Evolutionary conservation across 2,797 vertebrate species (phyloP).

Genomic region (Pyrocephalus nanus): DNA sequence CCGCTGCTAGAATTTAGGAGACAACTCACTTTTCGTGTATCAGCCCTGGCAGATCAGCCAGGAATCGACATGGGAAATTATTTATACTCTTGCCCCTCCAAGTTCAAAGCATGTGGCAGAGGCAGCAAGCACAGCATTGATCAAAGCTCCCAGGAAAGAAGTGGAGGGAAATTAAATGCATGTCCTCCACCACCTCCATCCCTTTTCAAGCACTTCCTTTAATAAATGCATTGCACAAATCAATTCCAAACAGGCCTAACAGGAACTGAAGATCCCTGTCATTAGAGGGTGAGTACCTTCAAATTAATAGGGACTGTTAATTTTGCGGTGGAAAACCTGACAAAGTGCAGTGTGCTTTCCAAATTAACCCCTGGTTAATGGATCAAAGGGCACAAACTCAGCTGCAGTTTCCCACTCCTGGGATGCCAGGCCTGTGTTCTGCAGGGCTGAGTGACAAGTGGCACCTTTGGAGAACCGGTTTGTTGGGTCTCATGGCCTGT

Average conservation of each 20-base stretch:
- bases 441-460: not conserved
- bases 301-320: not conserved
- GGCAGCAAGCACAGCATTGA: not conserved
- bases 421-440: not conserved
- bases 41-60: not conserved
- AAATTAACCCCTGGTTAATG: not conserved
- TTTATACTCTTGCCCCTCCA: not conserved
- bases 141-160: constrained; percentile 26
- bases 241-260: not conserved
- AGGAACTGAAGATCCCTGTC: not conserved
- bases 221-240: not conserved
- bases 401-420: not conserved
- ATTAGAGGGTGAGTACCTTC: not conserved
- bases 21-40: not conserved
- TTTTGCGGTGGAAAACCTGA: not conserved
- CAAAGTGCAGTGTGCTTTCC: not conserved
- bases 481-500: not conserved
- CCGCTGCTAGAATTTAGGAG: constrained; percentile 4
- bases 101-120: constrained; percentile 37
- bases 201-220: not conserved
- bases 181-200: not conserved
- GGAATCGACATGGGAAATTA: constrained; percentile 29
- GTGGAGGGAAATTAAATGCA: not conserved
- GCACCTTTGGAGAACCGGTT: not conserved
- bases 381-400: not conserved